Percentiles rank a stretch among this genome's conserved stretches.
Conservation (phyloP, 2,888 invertebrate genomes). For the Ceraclea dissimilis region DNA sequence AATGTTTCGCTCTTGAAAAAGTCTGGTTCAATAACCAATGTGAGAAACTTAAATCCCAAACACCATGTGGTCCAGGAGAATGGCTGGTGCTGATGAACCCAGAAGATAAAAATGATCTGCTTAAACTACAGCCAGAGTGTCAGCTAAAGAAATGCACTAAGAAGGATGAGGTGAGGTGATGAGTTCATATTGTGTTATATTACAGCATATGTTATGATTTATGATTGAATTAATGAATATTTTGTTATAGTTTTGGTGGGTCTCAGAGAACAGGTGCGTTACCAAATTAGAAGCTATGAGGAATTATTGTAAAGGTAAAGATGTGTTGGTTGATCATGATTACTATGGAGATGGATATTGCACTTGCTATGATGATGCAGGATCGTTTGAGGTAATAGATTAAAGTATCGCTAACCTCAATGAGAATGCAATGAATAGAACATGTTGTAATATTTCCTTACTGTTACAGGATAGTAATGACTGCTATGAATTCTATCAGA, state of each 20-base stretch:
- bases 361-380: constrained; percentile 8
- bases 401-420: too few species aligned
- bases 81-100: constrained; percentile 1
- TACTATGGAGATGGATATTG: constrained; percentile 16
- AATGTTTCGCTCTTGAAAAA: background rate
- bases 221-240: too few species aligned
- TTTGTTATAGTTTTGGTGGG: constrained; percentile 13
- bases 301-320: constrained; percentile 9
- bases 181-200: background rate
- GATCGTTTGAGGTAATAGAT: constrained; percentile 11
- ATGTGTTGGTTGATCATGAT: constrained; percentile 1
- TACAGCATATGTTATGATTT: background rate
- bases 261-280: background rate
- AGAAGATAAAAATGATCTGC: too few species aligned
- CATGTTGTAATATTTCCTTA: too few species aligned
- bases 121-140: too few species aligned
- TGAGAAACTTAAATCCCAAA: background rate
- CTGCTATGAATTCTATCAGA: constrained; percentile 17
- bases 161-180: too few species aligned
- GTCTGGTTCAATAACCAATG: background rate
- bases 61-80: background rate
- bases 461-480: constrained; percentile 5
- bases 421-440: background rate
- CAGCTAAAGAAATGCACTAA: too few species aligned
- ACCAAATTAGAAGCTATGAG: background rate